Percentiles rank a stretch among this genome's conserved stretches.
phyloP scores from a whole-genome alignment of 2,888 invertebrate genomes.

The Busseola fusca region DNA sequence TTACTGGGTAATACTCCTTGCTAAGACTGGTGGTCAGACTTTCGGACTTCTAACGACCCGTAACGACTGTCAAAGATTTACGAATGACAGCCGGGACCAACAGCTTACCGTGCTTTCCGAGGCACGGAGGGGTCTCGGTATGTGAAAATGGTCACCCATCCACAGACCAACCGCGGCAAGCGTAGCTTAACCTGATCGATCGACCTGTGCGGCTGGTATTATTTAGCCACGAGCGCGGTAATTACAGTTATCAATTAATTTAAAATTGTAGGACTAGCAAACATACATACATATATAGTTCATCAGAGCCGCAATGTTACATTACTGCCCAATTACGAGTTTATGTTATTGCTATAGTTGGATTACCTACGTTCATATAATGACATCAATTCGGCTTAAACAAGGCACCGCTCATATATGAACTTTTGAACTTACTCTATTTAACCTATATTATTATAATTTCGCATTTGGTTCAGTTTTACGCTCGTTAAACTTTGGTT shows the following conservation, averaged over 20 bases:
- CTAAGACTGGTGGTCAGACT: too few species aligned
- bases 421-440: conserved; percentile 54
- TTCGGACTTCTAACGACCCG: too few species aligned
- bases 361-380: conserved; percentile 73
- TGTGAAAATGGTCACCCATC: too few species aligned
- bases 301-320: conserved; percentile 53
- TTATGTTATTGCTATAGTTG: conserved; percentile 68
- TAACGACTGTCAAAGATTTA: too few species aligned
- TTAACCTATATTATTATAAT: conserved; percentile 60
- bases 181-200: too few species aligned
- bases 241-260: conserved; percentile 35
- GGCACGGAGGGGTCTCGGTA: too few species aligned
- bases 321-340: conserved; percentile 68
- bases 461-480: conserved; percentile 46
- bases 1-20: too few species aligned
- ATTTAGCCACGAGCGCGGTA: too few species aligned
- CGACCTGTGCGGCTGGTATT: too few species aligned
- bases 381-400: conserved; percentile 69
- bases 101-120: too few species aligned
- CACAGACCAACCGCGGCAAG: too few species aligned
- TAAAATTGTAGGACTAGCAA: conserved; percentile 44
- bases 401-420: conserved; percentile 47
- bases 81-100: too few species aligned
- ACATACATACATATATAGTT: conserved; percentile 51
- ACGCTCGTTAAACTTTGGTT: conserved; percentile 45